A percentile compares a stretch with the other conserved stretches of the same genome.
Conservation (phyloP, 2,888 invertebrate species). For the Tryphoninae sp. region DNA sequence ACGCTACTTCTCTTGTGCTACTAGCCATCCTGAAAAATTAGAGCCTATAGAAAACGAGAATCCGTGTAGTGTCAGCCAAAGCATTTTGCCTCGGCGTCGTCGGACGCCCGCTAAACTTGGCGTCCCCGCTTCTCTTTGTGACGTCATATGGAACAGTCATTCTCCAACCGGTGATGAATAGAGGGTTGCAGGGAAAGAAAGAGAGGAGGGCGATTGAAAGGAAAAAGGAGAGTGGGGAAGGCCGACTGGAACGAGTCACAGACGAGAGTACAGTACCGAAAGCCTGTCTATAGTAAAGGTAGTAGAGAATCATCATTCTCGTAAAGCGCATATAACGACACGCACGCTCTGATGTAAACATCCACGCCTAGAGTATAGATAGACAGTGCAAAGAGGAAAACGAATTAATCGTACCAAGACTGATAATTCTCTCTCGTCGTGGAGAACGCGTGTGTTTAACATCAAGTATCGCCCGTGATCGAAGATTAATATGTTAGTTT, state of each 20-base stretch:
- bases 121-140: slow-evolving; percentile 60
- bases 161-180: slow-evolving; percentile 56
- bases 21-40: slow-evolving; percentile 37
- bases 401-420: slow-evolving; percentile 5
- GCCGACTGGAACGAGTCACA: slow-evolving; percentile 30
- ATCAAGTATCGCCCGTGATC: slow-evolving; percentile 33
- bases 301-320: slow-evolving; percentile 58
- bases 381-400: slow-evolving; percentile 13
- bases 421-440: not conserved
- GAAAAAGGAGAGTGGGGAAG: slow-evolving; percentile 27
- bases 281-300: slow-evolving; percentile 52
- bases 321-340: slow-evolving; percentile 34
- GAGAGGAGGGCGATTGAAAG: slow-evolving; percentile 3
- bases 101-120: slow-evolving; percentile 33
- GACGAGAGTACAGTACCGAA: slow-evolving; percentile 35
- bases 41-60: slow-evolving; percentile 36
- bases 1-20: not conserved
- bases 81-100: slow-evolving; percentile 30
- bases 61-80: not conserved
- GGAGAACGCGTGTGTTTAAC: slow-evolving; percentile 18
- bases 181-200: slow-evolving; percentile 41
- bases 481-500: slow-evolving; percentile 58
- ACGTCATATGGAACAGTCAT: slow-evolving; percentile 64
- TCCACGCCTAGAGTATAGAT: slow-evolving; percentile 44
- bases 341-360: slow-evolving; percentile 54